Base-by-base conservation (phyloP, 64 coral and sea anemone genomes). In the Dendrophyllia cribrosa region DNA sequence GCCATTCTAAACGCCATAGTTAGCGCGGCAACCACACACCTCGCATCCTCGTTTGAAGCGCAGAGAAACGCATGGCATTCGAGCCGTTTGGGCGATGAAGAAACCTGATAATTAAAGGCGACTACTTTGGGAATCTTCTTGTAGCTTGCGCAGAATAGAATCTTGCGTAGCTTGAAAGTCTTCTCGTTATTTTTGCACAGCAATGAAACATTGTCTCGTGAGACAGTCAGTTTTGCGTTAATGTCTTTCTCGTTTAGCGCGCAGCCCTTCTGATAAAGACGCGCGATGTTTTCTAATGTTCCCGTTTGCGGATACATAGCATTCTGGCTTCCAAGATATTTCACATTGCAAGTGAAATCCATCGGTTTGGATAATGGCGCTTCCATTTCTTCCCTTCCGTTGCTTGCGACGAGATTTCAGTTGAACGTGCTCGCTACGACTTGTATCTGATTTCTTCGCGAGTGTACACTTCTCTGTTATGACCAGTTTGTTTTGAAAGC, bases 101-200 rank as follows among this genome's bases (percentile, higher is more conserved):
- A 73, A 10, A n/a, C 61, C 6, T 86, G 22, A 46, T 92, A 92
- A 21, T 92, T 92, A 24, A 92, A 92, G 2, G 75, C 91, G 1
- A 92, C 91, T 5, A 92, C 91, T 78, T 87, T 86, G 2, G 91
- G 91, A 47, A 92, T 86, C 62, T 92, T 92, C 72, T 92, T 92
- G 60, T 86, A 92, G 20, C 81, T 92, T 25, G 91, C 91, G 58
- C 91, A 92, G 65, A 92, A 92, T 3, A 92, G 61, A 14, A 84
- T 92, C 16, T 80, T 92, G 16, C 75, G 83, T 25, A 92, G 61
- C 17, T 62, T 50, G 23, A 76, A 92, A 1, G 45, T 86, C n/a
- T 72, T 75, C 20, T 92, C 91, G 3, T 23, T 69, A 15, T 66
- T 55, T 67, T 86, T 92, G 11, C 81, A 62, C 15, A 52, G 25